These are phyloP conservation scores for Abscondita cerata DNA, from an alignment of 2,888 invertebrate species.

Conservation along the genomic window DNA sequence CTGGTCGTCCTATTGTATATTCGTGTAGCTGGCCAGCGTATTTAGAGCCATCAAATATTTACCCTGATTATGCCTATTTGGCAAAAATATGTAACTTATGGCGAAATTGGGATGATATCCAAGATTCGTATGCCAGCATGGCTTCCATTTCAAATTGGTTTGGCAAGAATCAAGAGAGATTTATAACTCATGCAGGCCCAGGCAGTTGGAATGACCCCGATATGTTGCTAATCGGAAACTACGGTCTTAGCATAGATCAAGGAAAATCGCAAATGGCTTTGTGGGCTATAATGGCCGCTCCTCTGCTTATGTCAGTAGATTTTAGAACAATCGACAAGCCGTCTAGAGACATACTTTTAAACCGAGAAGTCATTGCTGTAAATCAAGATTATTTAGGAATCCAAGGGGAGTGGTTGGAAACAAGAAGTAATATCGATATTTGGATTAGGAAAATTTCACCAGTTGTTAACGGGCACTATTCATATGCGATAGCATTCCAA, in stretches of 20 bases:
- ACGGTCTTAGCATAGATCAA: conserved; percentile 70
- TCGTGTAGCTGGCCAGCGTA: conserved; percentile 90
- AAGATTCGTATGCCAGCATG: conserved; percentile 70
- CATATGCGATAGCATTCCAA: conserved; percentile 66
- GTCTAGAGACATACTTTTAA: conserved; percentile 68
- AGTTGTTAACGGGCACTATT: conserved; percentile 56
- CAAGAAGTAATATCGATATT: conserved; percentile 58
- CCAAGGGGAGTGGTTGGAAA: conserved; percentile 62
- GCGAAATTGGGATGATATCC: conserved; percentile 74
- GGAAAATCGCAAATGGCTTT: conserved; percentile 76
- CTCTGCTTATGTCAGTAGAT: conserved; percentile 75
- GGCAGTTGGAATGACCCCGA: conserved; percentile 80
- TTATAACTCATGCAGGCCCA: conserved; percentile 67
- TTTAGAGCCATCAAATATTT: conserved; percentile 64
- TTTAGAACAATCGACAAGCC: conserved; percentile 65
- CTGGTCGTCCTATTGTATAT: conserved; percentile 79
- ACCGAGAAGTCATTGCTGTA: conserved; percentile 68
- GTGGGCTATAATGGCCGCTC: conserved; percentile 76
- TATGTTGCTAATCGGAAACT: conserved; percentile 72
- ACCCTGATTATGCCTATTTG: conserved; percentile 66
- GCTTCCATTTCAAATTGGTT: conserved; percentile 68
- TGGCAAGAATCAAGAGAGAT: conserved; percentile 67
- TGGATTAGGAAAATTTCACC: conserved; percentile 66
- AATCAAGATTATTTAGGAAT: conserved; percentile 73
- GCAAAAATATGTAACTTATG: conserved; percentile 70